Evolutionary conservation across 2,113 vertebrate genomes (phyloP).

Genomic region (crab-eating macaque (Macaca fascicularis)): T2T-MFA8v1.1 NC_088392.1:61953501-61954000

Average conservation of each 20-base stretch:
- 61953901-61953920: no score
- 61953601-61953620: constrained; percentile 23
- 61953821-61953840: no score
- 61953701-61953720: constrained; percentile 32
- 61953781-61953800: no score
- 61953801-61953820: no score
- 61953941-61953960: not conserved
- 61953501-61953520: not conserved
- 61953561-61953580: not conserved
- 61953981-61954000: not conserved
- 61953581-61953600: constrained; percentile 46
- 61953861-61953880: no score
- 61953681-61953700: constrained; percentile 44
- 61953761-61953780: no score
- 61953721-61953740: not conserved
- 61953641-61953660: constrained; percentile 33
- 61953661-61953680: not conserved
- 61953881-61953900: no score
- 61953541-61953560: not conserved
- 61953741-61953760: no score
- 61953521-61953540: not conserved
- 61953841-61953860: no score
- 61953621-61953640: constrained; percentile 39
- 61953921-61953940: no score
- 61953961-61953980: not conserved